phyloP scores from a whole-genome alignment of 2,888 invertebrate genomes.

The Nymphalis polychloros region DNA sequence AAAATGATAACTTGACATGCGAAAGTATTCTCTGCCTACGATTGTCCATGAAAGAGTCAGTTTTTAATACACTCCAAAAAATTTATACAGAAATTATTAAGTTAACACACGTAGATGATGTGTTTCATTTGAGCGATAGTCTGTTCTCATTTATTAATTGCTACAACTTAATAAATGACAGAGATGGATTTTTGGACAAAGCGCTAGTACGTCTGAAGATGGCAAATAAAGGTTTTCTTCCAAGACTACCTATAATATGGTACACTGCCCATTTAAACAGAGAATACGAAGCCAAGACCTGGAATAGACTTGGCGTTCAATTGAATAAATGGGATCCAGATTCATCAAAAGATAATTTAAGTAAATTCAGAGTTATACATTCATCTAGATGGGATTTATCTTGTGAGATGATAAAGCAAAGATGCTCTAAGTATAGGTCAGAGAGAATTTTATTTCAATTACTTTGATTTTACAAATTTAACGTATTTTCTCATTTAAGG shows the following conservation, averaged over 20 bases:
- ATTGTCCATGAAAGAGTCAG: conserved; percentile 85
- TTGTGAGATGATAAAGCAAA: conserved; percentile 68
- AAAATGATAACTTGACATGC: conserved; percentile 63
- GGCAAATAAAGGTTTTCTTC: conserved; percentile 81
- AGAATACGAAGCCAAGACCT: conserved; percentile 73
- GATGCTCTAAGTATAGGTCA: conserved; percentile 61
- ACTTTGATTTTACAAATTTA: neutral
- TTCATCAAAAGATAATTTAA: conserved; percentile 84
- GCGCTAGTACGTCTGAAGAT: conserved; percentile 81
- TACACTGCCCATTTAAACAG: conserved; percentile 83
- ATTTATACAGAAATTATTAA: conserved; percentile 87
- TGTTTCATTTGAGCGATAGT: conserved; percentile 90
- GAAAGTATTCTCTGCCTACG: conserved; percentile 90
- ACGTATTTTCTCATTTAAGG: conserved; percentile 61
- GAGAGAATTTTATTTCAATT: neutral
- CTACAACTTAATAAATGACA: conserved; percentile 85
- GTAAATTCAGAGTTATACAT: conserved; percentile 87
- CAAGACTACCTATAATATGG: conserved; percentile 85
- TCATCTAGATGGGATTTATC: conserved; percentile 92
- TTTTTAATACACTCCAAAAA: conserved; percentile 85
- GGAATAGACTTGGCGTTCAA: conserved; percentile 83
- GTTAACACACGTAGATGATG: conserved; percentile 86
- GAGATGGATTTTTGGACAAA: conserved; percentile 87
- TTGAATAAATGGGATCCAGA: conserved; percentile 87
- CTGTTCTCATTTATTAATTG: conserved; percentile 86